Conservation (phyloP, 30 jellyfish, hydroid and myxozoan species). For the Hydractinia echinata region DNA sequence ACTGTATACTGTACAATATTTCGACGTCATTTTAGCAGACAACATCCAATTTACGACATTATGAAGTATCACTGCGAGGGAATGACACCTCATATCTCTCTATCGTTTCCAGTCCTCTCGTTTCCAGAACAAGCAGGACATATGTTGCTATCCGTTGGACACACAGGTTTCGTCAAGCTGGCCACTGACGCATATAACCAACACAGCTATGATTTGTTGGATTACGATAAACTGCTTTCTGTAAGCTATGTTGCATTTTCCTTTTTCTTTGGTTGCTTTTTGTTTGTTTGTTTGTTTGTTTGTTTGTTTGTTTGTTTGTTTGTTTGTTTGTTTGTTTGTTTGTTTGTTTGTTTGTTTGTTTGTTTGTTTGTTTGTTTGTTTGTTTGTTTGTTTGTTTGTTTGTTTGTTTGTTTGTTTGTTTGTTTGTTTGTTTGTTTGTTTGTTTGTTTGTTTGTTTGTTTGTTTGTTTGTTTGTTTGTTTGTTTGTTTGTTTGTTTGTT, state of each 20-base stretch:
- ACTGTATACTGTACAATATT: constrained; percentile 70
- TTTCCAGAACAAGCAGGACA: constrained; percentile 43
- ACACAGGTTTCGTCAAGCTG: constrained; percentile 55
- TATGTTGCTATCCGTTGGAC: constrained; percentile 73
- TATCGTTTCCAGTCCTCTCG: neutral
- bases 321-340: no score
- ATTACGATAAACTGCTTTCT: neutral
- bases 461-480: no score
- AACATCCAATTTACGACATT: constrained; percentile 65
- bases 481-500: no score
- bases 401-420: no score
- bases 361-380: no score
- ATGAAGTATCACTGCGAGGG: constrained; percentile 77
- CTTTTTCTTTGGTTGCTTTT: no score
- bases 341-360: no score
- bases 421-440: no score
- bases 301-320: no score
- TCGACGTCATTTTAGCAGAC: constrained; percentile 69
- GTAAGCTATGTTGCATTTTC: neutral
- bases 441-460: no score
- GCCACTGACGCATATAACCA: constrained; percentile 59
- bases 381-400: no score
- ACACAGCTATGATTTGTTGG: constrained; percentile 8
- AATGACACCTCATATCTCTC: constrained; percentile 24
- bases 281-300: no score